A percentile compares a stretch with the other conserved stretches of the same genome.
These are phyloP conservation scores for Buceros bicornis DNA, from an alignment of 2,797 vertebrate genomes.

Conservation along the genomic window DNA sequence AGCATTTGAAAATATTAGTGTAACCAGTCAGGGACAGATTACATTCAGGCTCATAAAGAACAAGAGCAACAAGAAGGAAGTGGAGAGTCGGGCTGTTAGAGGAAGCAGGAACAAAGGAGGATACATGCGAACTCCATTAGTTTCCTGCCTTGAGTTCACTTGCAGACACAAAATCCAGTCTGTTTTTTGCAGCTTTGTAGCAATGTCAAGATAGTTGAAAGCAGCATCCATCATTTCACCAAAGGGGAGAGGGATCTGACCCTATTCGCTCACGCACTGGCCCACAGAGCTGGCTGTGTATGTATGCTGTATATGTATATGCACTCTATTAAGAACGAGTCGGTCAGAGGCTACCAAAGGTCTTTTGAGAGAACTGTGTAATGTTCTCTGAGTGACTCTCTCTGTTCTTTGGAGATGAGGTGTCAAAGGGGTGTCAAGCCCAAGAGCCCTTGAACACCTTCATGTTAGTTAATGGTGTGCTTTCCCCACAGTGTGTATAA, in stretches of 20 bases:
- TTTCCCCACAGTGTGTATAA: not conserved
- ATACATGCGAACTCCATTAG: not conserved
- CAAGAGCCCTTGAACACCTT: not conserved
- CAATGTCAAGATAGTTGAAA: not conserved
- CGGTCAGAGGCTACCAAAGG: not conserved
- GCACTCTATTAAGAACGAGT: not conserved
- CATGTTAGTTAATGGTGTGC: not conserved
- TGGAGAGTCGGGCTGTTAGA: rapidly evolving
- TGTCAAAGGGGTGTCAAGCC: not conserved
- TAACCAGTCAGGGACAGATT: not conserved
- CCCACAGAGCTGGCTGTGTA: not conserved
- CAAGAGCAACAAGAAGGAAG: not conserved
- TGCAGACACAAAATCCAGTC: not conserved
- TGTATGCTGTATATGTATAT: rapidly evolving
- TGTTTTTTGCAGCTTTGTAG: not conserved
- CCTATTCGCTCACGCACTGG: not conserved
- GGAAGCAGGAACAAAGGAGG: not conserved
- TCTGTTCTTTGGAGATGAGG: not conserved
- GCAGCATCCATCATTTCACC: not conserved
- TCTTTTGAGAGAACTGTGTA: not conserved
- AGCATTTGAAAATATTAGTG: not conserved
- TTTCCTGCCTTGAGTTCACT: not conserved
- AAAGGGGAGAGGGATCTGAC: not conserved
- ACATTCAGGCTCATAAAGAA: not conserved
- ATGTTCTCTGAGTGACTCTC: not conserved